Base-by-base conservation (phyloP, 2,888 invertebrate genomes). In the Ochropleura plecta region DNA sequence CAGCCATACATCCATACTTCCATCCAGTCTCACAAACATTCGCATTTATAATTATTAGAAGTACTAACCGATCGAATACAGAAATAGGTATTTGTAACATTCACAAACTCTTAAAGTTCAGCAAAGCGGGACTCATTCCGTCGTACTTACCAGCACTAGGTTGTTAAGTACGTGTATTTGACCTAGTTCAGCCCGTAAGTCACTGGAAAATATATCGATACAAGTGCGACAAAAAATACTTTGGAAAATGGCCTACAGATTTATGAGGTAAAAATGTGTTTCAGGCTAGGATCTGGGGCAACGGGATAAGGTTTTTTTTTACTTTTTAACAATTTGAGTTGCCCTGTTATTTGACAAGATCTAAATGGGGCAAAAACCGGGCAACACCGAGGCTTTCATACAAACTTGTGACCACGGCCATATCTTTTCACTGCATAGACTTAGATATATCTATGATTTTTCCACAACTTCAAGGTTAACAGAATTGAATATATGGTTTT, bases 171-270 rank as follows among this genome's bases (percentile, higher is more conserved):
- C 16, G n/a, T 20, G 42, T 62, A 46, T 65, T 68, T 73, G 78
- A 80, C 74, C 59, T 60, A 73, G 59, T 80, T 79, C n/a, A 42
- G 42, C 18, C 3, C 1, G 8, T 14, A 49, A 73, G 20, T 68
- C 60, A 57, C 18, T 55, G 20, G 60, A 60, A 46, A 66, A 59
- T 30, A 5, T 60, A 62, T 72, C 73, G 62, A 46, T 51, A 65
- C n/a, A 48, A 48, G 18, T 10, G 16, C 20, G n/a, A 46, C 44
- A 44, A 20, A 12, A 18, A 44, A 44, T 44, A 14, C 20, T 68
- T 12, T n/a, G 18, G 20, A 9, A 14, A n/a, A n/a, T 6, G 12
- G 8, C n/a, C 18, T 12, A 55, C 10, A 6, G 20, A 9, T 55
- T 55, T 55, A 20, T n/a, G n/a, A 42, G 0, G 14, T 6, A 42